Evolutionary conservation across 2,797 vertebrate genomes (phyloP).

Genomic region (Hoplostethus mediterraneus): DNA sequence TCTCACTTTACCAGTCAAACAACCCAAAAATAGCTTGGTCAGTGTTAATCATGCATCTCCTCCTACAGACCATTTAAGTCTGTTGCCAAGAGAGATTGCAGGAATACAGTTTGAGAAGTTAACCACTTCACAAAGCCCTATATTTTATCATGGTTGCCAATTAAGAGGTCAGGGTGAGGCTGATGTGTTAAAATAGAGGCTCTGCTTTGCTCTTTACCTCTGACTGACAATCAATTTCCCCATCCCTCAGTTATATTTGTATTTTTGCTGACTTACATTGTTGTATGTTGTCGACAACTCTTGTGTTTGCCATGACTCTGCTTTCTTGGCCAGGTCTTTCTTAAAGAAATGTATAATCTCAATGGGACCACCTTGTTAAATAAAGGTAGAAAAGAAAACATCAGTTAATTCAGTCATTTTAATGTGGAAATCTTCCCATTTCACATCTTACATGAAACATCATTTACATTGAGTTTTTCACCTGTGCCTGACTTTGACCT

Average conservation of each 20-base stretch:
- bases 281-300: too few species aligned
- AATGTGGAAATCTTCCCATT: background rate
- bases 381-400: background rate
- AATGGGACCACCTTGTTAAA: background rate
- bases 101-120: background rate
- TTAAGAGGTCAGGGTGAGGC: background rate
- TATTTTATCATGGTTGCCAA: background rate
- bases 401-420: too few species aligned
- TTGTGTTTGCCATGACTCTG: background rate
- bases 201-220: background rate
- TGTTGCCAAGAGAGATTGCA: background rate
- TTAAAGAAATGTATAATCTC: background rate
- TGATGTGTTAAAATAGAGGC: background rate
- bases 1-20: background rate
- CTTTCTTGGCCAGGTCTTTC: background rate
- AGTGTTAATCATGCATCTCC: constrained; percentile 5
- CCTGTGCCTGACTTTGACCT: background rate
- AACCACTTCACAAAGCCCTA: background rate
- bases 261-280: too few species aligned
- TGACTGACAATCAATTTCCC: too few species aligned
- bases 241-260: too few species aligned
- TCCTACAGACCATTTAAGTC: background rate
- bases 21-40: background rate
- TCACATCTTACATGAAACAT: background rate
- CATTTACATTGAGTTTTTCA: background rate